Evolutionary conservation across 2,888 invertebrate species (phyloP), one percentile per base, ranked within the genome.

Genomic region (Blastobasis adustella): DNA sequence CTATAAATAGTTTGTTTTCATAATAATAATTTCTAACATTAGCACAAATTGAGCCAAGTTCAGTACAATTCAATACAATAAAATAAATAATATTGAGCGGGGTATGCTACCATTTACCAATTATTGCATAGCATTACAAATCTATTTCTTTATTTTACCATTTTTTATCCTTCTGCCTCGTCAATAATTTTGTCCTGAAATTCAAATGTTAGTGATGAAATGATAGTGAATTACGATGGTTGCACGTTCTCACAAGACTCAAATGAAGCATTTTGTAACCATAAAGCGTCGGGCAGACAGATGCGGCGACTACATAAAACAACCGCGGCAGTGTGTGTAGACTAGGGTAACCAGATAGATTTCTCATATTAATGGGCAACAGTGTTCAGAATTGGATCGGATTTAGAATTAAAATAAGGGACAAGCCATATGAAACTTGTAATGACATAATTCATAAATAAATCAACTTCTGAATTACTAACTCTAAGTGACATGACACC

Each of bases 171-270:
- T 91, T 93, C 91, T 93, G 94, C 90, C 94, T 93, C 86, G 93
- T 93, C 91, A 94, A 93, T 87, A 93, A 92, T 91, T 94, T 94
- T 90, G 94, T 94, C 93, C 94, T 95, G 94, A 86, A 94, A 94
- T 90, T 87, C 79, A 89, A 89, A 89, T 80, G 85, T 85, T 84
- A 85, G 84, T 79, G 75, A 81, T 86, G 85, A 79, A 76, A 89
- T 84, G 83, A 76, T 65, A 74, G 69, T 76, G 77, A 71, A 23
- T 23, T 23, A 23, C 23, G 3, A 23, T 69, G 60, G 63, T 59
- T 49, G 43, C 43, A 49, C 51, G 46, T n/a, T 46, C 41, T 41
- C 36, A 45, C 23, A 23, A 23, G 23, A 23, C 23, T 23, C 23
- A 23, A 23, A 23, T 23, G 23, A 23, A 23, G 23, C 23, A 23